A percentile compares a stretch with the other conserved stretches of the same genome.
phyloP scores from a whole-genome alignment of 2,888 invertebrate species.

The Caenorhabditis sp. region DNA sequence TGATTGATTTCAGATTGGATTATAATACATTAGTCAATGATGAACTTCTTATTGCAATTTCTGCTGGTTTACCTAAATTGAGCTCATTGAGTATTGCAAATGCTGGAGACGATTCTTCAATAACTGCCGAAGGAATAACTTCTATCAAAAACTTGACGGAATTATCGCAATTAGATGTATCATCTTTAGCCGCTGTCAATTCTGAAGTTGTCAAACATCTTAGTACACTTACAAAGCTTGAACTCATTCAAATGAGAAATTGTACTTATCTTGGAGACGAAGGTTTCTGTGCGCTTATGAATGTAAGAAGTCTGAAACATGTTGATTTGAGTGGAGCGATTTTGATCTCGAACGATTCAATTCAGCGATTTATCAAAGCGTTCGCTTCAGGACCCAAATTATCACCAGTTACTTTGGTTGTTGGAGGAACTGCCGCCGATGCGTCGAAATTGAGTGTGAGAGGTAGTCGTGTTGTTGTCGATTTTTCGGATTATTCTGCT shows the following conservation, averaged over 20 bases:
- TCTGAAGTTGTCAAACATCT: conserved; percentile 48
- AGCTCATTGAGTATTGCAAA: conserved; percentile 54
- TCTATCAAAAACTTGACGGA: conserved; percentile 47
- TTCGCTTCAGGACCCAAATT: conserved; percentile 42
- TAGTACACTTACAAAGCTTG: conserved; percentile 7
- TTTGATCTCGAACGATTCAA: conserved; percentile 56
- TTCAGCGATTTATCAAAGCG: conserved; percentile 57
- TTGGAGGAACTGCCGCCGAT: conserved; percentile 69
- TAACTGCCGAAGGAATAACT: conserved; percentile 51
- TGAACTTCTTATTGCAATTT: conserved; percentile 52
- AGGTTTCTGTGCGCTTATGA: conserved; percentile 52
- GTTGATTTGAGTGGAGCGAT: conserved; percentile 69
- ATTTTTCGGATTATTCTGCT: conserved; percentile 63
- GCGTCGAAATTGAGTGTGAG: conserved; percentile 51
- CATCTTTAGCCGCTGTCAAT: conserved; percentile 64
- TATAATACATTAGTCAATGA: conserved; percentile 64
- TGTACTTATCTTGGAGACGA: conserved; percentile 67
- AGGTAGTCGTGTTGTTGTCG: conserved; percentile 58
- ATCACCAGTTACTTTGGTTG: conserved; percentile 55
- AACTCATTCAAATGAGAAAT: conserved; percentile 53
- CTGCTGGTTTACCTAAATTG: conserved; percentile 42
- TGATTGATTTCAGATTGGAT: conserved; percentile 44
- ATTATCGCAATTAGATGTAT: conserved; percentile 64
- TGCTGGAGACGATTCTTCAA: conserved; percentile 62
- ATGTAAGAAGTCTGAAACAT: conserved; percentile 41